Base-by-base conservation (phyloP, 2,888 invertebrate genomes). In the Anthrax anthrax region DNA sequence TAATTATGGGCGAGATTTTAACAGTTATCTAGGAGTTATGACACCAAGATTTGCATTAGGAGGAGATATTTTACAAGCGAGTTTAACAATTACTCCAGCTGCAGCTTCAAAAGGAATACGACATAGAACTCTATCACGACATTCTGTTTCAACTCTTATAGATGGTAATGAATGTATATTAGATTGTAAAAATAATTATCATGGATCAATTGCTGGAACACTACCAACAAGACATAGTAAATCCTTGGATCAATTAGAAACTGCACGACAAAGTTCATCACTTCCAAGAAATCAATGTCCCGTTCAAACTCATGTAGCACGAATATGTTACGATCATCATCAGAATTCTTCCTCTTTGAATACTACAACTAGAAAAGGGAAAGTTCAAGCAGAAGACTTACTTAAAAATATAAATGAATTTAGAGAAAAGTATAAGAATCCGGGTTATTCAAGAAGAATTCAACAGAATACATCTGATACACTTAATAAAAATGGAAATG, bases 141-240 rank as follows among this genome's bases (percentile, higher is more conserved):
- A 77, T 56, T 78, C 78, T 5, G 73, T 77, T 16, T 75, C 77
- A 5, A 76, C 76, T 2, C 60, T 77, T 40, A 58, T 77, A 49
- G 63, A 64, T 47, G 61, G 55, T 41, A 50, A 58, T 6, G 59
- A 58, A 6, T 54, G 51, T 39, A 49, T 53, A 1, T 39, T 50
- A 2, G 46, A 53, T 23, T 48, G 54, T 19, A 50, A 50, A 18
- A 57, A 54, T 47, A 52, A 50, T 10, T 55, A 50, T 42, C 29
- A 52, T 17, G 14, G 16, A 17, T 19, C 42, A 17, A 73, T 72
- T 32, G 70, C 72, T 12, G 74, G 71, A 39, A 75, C 75, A 1
- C 60, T 81, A 39, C 81, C 81, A 1, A 78, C 83, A 1, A 72
- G 85, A 47, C 87, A 88, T 59, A 86, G 86, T 63, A 86, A 85